Evolutionary conservation across 2,797 vertebrate species (phyloP).

Genomic region (Discoglossus pictus): DNA sequence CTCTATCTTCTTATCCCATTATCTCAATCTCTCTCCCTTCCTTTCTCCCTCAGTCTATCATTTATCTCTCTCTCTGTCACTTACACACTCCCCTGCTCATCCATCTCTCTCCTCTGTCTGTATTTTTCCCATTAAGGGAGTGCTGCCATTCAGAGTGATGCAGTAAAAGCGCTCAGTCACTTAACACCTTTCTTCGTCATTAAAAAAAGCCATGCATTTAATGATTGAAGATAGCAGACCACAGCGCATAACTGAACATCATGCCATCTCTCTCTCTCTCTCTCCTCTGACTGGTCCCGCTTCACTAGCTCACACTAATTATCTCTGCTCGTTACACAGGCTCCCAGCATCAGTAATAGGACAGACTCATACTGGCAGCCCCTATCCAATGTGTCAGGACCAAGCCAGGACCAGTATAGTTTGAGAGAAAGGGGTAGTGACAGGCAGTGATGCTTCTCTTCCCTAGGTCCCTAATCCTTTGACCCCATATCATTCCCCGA

Average conservation of each 20-base stretch:
- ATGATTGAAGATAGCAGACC: constrained; percentile 16
- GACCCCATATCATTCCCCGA: no score
- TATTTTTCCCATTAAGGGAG: constrained; percentile 36
- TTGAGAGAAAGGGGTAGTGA: no score
- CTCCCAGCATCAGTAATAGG: constrained; percentile 8
- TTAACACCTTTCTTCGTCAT: constrained; percentile 34
- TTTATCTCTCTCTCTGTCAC: constrained; percentile 40
- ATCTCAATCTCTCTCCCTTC: constrained; percentile 19
- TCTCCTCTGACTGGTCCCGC: constrained; percentile 37
- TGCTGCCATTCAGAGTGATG: constrained; percentile 2
- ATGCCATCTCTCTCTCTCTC: constrained; percentile 7
- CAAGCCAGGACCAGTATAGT: constrained; percentile 5
- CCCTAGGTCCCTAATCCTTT: no score
- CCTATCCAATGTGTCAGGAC: neutral
- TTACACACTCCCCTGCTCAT: constrained; percentile 7
- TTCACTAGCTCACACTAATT: constrained; percentile 40
- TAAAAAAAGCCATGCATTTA: constrained; percentile 21
- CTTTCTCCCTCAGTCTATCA: constrained; percentile 29
- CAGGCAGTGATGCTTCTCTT: no score
- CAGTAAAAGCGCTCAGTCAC: constrained; percentile 16
- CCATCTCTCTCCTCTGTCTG: constrained; percentile 16
- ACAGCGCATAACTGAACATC: constrained; percentile 14
- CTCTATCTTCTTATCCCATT: constrained; percentile 31
- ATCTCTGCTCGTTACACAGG: constrained; percentile 35
- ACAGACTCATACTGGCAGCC: constrained; percentile 7